phyloP scores from a whole-genome alignment of 2,797 vertebrate genomes.

The Muscicapa striata region DNA sequence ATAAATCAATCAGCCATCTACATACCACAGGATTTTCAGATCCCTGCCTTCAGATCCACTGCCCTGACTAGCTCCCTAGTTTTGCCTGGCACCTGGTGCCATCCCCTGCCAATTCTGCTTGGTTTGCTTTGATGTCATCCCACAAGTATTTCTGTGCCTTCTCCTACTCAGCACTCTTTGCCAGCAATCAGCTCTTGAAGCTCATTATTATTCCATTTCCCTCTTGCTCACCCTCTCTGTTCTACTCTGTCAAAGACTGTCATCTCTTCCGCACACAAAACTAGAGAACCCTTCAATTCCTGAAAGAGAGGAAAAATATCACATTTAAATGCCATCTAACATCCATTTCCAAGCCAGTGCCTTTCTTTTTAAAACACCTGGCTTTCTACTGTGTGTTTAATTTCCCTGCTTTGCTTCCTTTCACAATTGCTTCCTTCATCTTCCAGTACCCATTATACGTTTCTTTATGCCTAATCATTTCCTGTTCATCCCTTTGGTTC shows the following conservation, averaged over 20 bases:
- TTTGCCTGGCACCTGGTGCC: background rate
- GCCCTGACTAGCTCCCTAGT: background rate
- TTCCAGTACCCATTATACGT: background rate
- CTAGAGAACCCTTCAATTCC: background rate
- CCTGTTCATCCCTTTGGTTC: background rate
- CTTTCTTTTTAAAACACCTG: background rate
- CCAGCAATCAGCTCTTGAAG: background rate
- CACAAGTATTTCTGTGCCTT: background rate
- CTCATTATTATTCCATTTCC: background rate
- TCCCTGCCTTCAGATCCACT: background rate
- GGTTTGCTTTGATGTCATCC: background rate
- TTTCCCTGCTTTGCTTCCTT: slow-evolving; percentile 1
- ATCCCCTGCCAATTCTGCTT: background rate
- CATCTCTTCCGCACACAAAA: background rate
- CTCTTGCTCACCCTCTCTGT: background rate
- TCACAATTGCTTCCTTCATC: background rate
- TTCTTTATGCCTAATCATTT: background rate
- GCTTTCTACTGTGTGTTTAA: background rate
- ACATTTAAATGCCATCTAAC: slow-evolving; percentile 2
- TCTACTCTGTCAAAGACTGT: background rate
- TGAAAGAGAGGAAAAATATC: background rate
- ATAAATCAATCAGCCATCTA: background rate
- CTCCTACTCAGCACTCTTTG: background rate
- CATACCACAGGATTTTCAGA: background rate
- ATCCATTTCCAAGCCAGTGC: background rate